A percentile compares a stretch with the other conserved stretches of the same genome.
Evolutionary conservation across 1,140 invertebrate genomes (phyloP).

Genomic region (Drosophila baimaii): DNA sequence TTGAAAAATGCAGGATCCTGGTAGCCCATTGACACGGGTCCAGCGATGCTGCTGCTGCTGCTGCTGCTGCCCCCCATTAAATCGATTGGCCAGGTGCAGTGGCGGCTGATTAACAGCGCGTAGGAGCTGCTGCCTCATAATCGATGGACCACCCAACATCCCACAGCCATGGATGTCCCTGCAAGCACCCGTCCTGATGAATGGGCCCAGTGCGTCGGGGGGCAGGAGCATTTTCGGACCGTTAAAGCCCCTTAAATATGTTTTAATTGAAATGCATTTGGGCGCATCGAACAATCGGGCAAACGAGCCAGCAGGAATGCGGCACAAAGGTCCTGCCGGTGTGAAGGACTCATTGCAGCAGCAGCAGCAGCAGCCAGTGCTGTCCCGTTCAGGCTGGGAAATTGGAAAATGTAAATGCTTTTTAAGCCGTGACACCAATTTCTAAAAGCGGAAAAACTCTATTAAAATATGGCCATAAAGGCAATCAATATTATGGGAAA

Average conservation of each 20-base stretch:
- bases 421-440: not conserved
- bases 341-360: slow-evolving; percentile 2
- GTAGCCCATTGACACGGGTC: slow-evolving; percentile 33
- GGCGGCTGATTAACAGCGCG: slow-evolving; percentile 58
- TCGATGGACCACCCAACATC: slow-evolving; percentile 53
- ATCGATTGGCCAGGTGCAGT: slow-evolving; percentile 40
- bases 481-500: not conserved
- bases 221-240: slow-evolving; percentile 8
- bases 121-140: slow-evolving; percentile 51
- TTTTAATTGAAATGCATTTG: slow-evolving; percentile 81
- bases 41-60: not conserved
- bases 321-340: slow-evolving; percentile 25
- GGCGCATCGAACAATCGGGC: slow-evolving; percentile 53
- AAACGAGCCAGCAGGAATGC: slow-evolving; percentile 37
- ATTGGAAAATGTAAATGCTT: not conserved
- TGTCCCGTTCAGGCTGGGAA: slow-evolving; percentile 5
- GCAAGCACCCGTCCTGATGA: slow-evolving; percentile 48
- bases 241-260: slow-evolving; percentile 69
- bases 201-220: slow-evolving; percentile 48
- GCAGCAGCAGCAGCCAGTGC: slow-evolving; percentile 23
- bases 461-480: not conserved
- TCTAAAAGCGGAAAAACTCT: not conserved
- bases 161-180: slow-evolving; percentile 1
- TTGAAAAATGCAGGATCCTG: slow-evolving; percentile 31
- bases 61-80: slow-evolving; percentile 15